Base-by-base conservation (phyloP, 2,888 invertebrate species). In the Apomyelois bistriatella region DNA sequence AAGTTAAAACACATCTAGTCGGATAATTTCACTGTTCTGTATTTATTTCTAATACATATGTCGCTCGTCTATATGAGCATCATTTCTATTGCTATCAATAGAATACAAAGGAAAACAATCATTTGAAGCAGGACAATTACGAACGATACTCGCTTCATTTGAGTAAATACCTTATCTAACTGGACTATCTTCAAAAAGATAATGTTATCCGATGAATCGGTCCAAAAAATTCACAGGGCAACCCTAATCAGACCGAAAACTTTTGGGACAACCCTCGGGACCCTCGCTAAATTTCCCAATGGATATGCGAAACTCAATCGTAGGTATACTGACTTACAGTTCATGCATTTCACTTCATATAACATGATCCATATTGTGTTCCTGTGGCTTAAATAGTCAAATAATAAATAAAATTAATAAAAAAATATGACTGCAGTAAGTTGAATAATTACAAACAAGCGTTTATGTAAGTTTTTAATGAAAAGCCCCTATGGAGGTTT, bases 401-500 rank as follows among this genome's bases (percentile, higher is more conserved):
- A 74, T 76, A 80, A 79, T 46, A 80, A 81, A 76, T 71, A 72
- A 77, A 78, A 67, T 72, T 73, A 75, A 22, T 22, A 80, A 70
- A 70, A 74, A 76, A 74, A 77, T 71, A 81, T 68, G 88, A 88
- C 85, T 88, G 85, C 87, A 85, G 82, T 82, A 82, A 83, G 79
- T 70, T 68, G 65, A 65, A 59, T 74, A 80, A 80, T 37, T 76
- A 84, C 78, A 78, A 74, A 79, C 76, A 79, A 74, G 79, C 78
- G 73, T 87, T 90, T 37, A 87, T 83, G 85, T 90, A 88, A 87
- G 89, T 89, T 84, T 86, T 72, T 86, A 87, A 88, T 77, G 67
- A 72, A 80, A 82, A 81, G 79, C 90, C 85, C 88, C 88, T 87
- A 85, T 86, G 89, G 89, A 88, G 90, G 89, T 85, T 89, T 86